Conservation (phyloP, 2,888 invertebrate genomes). For the Oxytorus armatus region DNA sequence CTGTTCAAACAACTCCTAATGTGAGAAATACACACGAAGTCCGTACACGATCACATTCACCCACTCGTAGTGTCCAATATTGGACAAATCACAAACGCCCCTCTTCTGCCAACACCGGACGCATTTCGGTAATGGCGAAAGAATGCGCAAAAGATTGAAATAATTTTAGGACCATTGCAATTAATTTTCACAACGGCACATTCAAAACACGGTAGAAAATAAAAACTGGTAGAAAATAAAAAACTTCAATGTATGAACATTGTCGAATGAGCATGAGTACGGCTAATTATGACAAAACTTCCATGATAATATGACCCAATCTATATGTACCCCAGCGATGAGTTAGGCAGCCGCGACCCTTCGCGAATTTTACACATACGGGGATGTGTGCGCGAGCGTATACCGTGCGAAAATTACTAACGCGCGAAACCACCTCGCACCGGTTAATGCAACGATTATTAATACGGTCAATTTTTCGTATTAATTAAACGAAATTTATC, state of each 20-base stretch:
- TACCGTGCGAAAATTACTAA: conserved; percentile 28
- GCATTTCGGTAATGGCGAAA: not conserved
- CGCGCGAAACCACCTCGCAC: conserved; percentile 59
- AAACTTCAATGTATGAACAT: conserved; percentile 70
- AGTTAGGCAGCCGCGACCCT: conserved; percentile 70
- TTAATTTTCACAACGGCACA: not conserved
- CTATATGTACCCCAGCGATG: conserved; percentile 72
- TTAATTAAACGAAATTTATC: conserved; percentile 76
- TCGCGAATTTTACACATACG: conserved; percentile 63
- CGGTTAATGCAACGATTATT: conserved; percentile 78
- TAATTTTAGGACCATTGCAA: not conserved
- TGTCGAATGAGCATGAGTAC: conserved; percentile 67
- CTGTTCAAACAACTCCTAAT: conserved; percentile 82
- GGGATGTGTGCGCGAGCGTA: not conserved
- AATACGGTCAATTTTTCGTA: conserved; percentile 77
- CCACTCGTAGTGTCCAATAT: conserved; percentile 75
- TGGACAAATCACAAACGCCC: conserved; percentile 70
- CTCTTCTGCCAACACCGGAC: conserved; percentile 11
- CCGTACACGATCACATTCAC: conserved; percentile 60
- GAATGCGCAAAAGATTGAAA: not conserved
- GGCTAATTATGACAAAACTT: conserved; percentile 77
- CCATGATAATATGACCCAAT: conserved; percentile 75
- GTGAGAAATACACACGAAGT: conserved; percentile 82
- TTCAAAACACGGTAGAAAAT: not conserved
- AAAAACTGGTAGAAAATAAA: conserved; percentile 62